Evolutionary conservation across 2,888 invertebrate genomes (phyloP).

Genomic region (Hofmannophila pseudospretella): DNA sequence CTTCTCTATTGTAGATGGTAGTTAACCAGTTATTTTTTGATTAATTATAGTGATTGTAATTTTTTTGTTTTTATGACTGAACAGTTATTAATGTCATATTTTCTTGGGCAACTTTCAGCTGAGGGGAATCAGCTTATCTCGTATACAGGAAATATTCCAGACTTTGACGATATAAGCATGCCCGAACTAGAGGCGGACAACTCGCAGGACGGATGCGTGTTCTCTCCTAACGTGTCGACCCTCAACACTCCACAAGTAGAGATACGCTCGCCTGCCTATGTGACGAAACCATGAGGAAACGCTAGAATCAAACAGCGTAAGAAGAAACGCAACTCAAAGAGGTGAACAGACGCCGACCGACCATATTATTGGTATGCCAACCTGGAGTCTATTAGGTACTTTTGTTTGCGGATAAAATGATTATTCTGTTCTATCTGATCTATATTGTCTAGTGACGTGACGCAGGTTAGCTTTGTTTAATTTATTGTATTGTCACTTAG

Average conservation of each 20-base stretch:
- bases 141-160: slow-evolving; percentile 75
- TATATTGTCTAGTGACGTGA: too few species aligned
- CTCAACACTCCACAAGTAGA: slow-evolving; percentile 65
- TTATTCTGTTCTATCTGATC: too few species aligned
- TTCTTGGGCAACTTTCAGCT: slow-evolving; percentile 64
- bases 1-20: too few species aligned
- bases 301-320: slow-evolving; percentile 13
- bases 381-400: neutral
- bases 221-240: slow-evolving; percentile 39
- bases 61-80: too few species aligned
- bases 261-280: slow-evolving; percentile 47
- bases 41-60: too few species aligned
- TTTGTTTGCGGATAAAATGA: neutral
- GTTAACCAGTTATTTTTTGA: too few species aligned
- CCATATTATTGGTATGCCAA: too few species aligned
- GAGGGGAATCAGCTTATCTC: slow-evolving; percentile 76
- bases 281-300: slow-evolving; percentile 42
- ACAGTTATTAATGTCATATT: slow-evolving; percentile 9
- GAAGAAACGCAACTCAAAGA: slow-evolving; percentile 19
- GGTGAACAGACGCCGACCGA: too few species aligned
- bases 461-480: too few species aligned
- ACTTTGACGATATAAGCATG: slow-evolving; percentile 70
- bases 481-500: too few species aligned
- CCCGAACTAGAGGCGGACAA: slow-evolving; percentile 58
- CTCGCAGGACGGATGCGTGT: slow-evolving; percentile 42